phyloP scores from a whole-genome alignment of 2,888 invertebrate genomes.

The Harpalus rufipes region DNA sequence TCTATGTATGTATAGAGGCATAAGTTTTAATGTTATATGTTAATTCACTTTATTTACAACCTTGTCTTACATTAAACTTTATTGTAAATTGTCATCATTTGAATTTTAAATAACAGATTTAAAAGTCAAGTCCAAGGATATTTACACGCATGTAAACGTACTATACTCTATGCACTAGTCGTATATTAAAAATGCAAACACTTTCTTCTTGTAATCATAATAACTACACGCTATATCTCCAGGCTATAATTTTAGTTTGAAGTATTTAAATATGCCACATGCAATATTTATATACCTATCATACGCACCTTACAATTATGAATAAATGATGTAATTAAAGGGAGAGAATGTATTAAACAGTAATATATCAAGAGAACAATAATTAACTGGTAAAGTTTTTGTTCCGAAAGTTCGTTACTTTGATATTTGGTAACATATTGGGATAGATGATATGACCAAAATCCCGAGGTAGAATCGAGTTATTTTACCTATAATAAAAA shows the following conservation, averaged over 20 bases:
- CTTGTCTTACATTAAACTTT: constrained; percentile 2
- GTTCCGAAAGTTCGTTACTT: too few relatives aligned
- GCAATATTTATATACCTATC: constrained; percentile 12
- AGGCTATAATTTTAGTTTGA: constrained; percentile 42
- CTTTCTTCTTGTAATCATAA: constrained; percentile 43
- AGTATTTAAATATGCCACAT: constrained; percentile 26
- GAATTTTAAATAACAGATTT: background rate
- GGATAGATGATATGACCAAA: background rate
- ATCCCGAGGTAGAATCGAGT: too few relatives aligned
- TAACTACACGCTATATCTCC: constrained; percentile 36
- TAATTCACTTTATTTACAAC: background rate
- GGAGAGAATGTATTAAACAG: background rate
- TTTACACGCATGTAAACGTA: constrained; percentile 30
- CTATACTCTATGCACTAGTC: background rate
- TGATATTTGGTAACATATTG: too few relatives aligned
- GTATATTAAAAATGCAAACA: constrained; percentile 50
- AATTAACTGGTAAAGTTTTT: too few relatives aligned
- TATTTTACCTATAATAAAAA: too few relatives aligned
- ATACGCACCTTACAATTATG: constrained; percentile 32
- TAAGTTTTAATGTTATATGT: background rate
- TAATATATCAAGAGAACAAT: too few relatives aligned
- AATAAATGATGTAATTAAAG: constrained; percentile 37
- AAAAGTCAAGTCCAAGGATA: constrained; percentile 10
- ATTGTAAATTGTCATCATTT: constrained; percentile 3
- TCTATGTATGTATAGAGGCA: background rate